Conservation (phyloP, 1,140 invertebrate genomes). For the Aphis gossypii region DNA sequence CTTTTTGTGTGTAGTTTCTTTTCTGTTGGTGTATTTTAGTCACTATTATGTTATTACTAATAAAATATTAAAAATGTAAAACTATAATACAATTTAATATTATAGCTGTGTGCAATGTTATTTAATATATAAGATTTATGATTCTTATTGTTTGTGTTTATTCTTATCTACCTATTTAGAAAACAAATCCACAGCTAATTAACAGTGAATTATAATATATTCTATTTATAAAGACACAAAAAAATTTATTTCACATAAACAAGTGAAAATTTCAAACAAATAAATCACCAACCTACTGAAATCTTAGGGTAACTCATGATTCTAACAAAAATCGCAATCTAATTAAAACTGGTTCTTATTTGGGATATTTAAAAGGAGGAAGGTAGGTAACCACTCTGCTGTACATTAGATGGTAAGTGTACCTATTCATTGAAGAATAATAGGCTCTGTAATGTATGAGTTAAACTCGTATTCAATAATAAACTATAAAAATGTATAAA, state of each 20-base stretch:
- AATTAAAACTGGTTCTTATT: background rate
- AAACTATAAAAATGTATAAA: too few species aligned
- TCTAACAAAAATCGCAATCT: background rate
- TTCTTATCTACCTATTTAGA: background rate
- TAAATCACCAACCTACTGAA: background rate
- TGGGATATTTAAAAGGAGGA: background rate
- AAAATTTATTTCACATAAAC: background rate
- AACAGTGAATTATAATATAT: background rate
- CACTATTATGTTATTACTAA: slow-evolving; percentile 18
- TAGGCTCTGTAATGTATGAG: too few species aligned
- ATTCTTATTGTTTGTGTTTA: background rate
- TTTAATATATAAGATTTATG: slow-evolving; percentile 21
- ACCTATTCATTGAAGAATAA: too few species aligned
- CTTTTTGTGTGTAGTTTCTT: slow-evolving; percentile 12
- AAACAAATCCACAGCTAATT: background rate
- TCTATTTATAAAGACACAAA: background rate
- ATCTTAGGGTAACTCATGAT: background rate
- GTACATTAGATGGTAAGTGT: too few species aligned
- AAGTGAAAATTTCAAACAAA: background rate
- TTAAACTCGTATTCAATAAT: too few species aligned
- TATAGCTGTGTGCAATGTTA: slow-evolving; percentile 9
- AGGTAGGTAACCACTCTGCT: too few species aligned
- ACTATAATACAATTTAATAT: background rate
- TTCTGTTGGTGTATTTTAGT: background rate
- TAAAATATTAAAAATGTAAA: background rate